Base-by-base conservation (phyloP, 2,888 invertebrate genomes). In the Torymus aiolomorphi region DNA sequence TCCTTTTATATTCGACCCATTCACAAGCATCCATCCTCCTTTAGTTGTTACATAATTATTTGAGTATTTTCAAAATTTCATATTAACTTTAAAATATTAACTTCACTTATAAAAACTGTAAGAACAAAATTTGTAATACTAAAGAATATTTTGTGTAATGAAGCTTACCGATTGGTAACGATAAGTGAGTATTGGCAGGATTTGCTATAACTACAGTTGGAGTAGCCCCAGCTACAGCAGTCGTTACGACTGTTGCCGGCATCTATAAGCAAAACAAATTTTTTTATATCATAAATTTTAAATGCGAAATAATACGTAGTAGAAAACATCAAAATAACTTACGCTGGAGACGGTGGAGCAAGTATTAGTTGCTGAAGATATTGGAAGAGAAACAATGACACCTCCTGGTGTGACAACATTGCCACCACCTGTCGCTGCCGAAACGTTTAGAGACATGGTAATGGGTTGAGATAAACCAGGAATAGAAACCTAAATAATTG, bases 401-500 rank as follows among this genome's bases (percentile, higher is more conserved):
- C 94, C 94, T 63, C 92, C 91, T 78, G 92, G 91, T 66, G 89
- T 88, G 76, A 91, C 91, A 69, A 91, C 81, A 69, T 65, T 82
- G 24, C 78, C 80, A 89, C 82, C 91, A 91, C 42, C 42, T 42
- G 92, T 88, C 54, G 95, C 93, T 52, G 95, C 94, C 57, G 95
- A 94, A 82, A 94, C 94, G 85, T 94, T 95, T 80, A 96, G 91
- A 59, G 95, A 95, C 86, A 96, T 91, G 70, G 96, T 96, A 85
- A 97, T 96, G 4, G 96, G 96, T 84, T 96, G 96, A n/a, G 96
- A 93, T 76, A 97, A 93, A 59, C 96, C 96, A 13, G 96, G 95
- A 86, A 97, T 94, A 88, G 96, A 96, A 67, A 96, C 94, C 91
- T 92, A 63, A 16, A 42, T 42, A 49, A 31, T 56, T 0, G n/a